These are phyloP conservation scores for Eristalis arbustorum DNA, from an alignment of 2,888 invertebrate genomes.

Conservation along the genomic window DNA sequence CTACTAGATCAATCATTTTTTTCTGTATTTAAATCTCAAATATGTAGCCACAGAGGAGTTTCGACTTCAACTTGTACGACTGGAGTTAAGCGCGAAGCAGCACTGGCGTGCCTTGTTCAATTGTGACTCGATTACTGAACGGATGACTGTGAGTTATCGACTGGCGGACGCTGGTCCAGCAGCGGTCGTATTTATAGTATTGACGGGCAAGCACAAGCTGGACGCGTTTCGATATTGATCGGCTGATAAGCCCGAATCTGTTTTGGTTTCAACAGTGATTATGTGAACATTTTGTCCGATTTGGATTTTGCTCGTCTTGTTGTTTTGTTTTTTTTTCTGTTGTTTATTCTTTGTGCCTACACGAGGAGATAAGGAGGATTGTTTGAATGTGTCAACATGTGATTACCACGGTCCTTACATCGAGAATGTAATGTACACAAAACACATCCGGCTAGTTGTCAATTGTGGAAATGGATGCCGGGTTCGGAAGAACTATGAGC, in stretches of 20 bases:
- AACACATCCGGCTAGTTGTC: neutral
- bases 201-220: neutral
- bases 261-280: constrained; percentile 27
- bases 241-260: constrained; percentile 45
- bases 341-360: constrained; percentile 3
- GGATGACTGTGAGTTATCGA: constrained; percentile 50
- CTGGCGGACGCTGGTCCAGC: constrained; percentile 60
- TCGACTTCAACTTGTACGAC: neutral
- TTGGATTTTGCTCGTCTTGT: constrained; percentile 19
- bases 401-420: constrained; percentile 16
- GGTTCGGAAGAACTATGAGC: neutral
- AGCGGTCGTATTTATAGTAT: constrained; percentile 62
- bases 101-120: constrained; percentile 14
- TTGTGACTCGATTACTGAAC: constrained; percentile 34
- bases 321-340: constrained; percentile 18
- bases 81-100: constrained; percentile 11
- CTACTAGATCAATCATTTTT: constrained; percentile 56
- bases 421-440: neutral
- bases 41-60: neutral
- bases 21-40: constrained; percentile 25
- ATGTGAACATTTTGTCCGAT: constrained; percentile 1
- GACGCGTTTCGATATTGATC: constrained; percentile 47
- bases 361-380: constrained; percentile 28
- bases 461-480: neutral
- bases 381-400: constrained; percentile 22